phyloP scores from a whole-genome alignment of 2,797 vertebrate species.

The Odontamblyopus lacepedii region DNA sequence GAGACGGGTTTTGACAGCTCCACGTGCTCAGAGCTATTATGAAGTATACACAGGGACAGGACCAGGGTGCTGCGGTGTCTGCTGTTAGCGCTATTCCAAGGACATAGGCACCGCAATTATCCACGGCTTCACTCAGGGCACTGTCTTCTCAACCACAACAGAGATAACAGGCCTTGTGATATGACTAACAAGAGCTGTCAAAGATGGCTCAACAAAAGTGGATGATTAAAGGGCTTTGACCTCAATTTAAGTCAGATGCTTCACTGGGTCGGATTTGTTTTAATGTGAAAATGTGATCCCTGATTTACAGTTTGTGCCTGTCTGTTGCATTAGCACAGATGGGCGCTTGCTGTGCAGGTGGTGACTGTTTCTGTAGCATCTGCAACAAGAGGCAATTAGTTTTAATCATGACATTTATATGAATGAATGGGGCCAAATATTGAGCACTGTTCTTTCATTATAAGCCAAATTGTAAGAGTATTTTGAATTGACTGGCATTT shows the following conservation, averaged over 20 bases:
- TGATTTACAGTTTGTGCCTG: constrained; percentile 13
- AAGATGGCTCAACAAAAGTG: constrained; percentile 30
- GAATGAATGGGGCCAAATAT: not conserved
- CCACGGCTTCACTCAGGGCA: constrained; percentile 41
- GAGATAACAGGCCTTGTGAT: constrained; percentile 39
- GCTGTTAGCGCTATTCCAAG: constrained; percentile 34
- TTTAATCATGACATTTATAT: not conserved
- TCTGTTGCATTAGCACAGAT: constrained; percentile 33
- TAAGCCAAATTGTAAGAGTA: not conserved
- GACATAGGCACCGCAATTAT: constrained; percentile 38
- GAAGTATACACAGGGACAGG: constrained; percentile 27
- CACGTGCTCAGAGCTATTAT: constrained; percentile 36
- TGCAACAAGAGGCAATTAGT: not conserved
- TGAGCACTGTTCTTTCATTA: not conserved
- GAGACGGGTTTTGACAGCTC: constrained; percentile 38
- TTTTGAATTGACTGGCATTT: not conserved
- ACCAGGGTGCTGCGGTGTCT: constrained; percentile 40
- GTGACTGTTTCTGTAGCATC: constrained; percentile 34
- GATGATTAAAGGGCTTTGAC: constrained; percentile 40
- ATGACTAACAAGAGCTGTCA: constrained; percentile 30
- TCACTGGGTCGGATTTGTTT: constrained; percentile 24
- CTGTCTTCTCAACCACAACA: constrained; percentile 26
- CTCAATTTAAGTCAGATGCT: constrained; percentile 25
- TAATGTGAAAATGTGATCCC: constrained; percentile 9
- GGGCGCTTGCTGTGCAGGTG: constrained; percentile 42